Base-by-base conservation (phyloP, 2,113 vertebrate species). In the Mola mola region DNA sequence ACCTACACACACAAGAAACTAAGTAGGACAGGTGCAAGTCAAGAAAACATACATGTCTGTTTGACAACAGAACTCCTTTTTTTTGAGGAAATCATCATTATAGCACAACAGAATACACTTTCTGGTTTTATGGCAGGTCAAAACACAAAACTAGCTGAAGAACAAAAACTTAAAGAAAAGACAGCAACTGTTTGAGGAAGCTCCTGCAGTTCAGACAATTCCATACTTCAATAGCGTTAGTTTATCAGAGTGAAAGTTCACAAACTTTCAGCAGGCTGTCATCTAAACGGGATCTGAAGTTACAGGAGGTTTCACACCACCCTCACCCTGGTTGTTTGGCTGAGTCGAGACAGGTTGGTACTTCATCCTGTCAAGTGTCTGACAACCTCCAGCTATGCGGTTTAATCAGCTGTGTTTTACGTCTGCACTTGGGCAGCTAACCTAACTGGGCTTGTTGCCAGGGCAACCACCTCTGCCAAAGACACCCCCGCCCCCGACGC, bases 381-480 rank as follows among this genome's bases (percentile, higher is more conserved):
- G 72, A 65, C 56, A 78, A 64, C 72, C 51, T 66, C 51, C 77
- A 67, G 55, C 38, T 59, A 55, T 71, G 64, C 47, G 78, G 57
- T 81, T 81, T 47, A 65, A 75, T 73, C 68, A 41, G 58, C 73
- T 44, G 63, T 67, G 60, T 55, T 82, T 82, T 83, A 73, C 66
- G 63, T 66, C 57, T 8, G 47, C 51, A 76, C 72, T n/a, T 75
- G 73, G 81, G 78, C 75, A 83, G 72, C 48, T 51, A 71, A 83
- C 43, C 86, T 82, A 62, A 79, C 73, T 31, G 71, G 82, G 85
- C 79, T 41, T 81, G 91, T 92, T 92, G 75, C 89, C 79, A 86
- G 72, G 87, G 82, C 62, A 91, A 92, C 90, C 36, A 60, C 70
- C 72, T 85, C 86, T 64, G 56, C 63, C 66, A 79, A 79, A 86